A percentile compares a stretch with the other conserved stretches of the same genome.
These are phyloP conservation scores for Lepidurus couesii DNA, from an alignment of 1,140 invertebrate species.

Conservation along the genomic window DNA sequence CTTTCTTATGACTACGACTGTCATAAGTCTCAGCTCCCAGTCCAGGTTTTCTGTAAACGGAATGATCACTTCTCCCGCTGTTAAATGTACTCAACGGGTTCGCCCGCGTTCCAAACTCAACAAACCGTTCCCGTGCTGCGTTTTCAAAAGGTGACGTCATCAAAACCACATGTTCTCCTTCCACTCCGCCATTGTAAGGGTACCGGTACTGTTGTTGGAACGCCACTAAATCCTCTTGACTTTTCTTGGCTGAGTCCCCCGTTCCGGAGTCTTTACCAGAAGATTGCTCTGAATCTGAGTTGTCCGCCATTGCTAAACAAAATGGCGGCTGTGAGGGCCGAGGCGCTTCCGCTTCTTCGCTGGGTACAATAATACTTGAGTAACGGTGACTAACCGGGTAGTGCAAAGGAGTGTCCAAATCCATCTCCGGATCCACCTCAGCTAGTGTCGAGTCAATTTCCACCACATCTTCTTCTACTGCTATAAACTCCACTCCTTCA, in stretches of 20 bases:
- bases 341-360: conserved; percentile 46
- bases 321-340: conserved; percentile 32
- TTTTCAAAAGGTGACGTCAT: background rate
- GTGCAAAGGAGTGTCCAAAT: conserved; percentile 14
- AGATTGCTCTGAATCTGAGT: conserved; percentile 48
- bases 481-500: conserved; percentile 28
- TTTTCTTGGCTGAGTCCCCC: conserved; percentile 59
- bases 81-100: conserved; percentile 11
- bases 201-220: conserved; percentile 25
- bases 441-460: conserved; percentile 28
- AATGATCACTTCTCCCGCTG: background rate
- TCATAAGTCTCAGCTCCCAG: background rate
- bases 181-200: background rate
- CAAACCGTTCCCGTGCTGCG: background rate
- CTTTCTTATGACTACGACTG: conserved; percentile 4
- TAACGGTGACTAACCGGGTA: background rate
- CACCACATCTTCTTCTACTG: conserved; percentile 24
- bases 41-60: background rate
- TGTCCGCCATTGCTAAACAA: conserved; percentile 41
- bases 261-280: conserved; percentile 54
- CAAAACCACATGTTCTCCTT: background rate
- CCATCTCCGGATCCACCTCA: conserved; percentile 26
- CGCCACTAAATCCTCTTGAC: conserved; percentile 51
- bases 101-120: background rate
- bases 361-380: conserved; percentile 31